Conservation (phyloP, 2,888 invertebrate genomes). For the Phaonia tiefii region DNA sequence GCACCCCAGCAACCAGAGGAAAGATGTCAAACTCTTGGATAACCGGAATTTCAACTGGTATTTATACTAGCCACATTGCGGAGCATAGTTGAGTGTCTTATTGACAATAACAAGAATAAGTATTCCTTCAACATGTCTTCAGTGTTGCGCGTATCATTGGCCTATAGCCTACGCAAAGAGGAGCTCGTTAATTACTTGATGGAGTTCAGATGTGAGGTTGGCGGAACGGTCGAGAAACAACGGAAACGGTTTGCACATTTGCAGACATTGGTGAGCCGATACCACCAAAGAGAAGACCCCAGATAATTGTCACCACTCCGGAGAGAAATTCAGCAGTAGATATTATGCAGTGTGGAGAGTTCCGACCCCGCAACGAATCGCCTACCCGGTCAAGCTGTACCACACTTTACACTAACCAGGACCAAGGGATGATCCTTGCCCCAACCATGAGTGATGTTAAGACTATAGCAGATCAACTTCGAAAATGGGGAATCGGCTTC, state of each 20-base stretch:
- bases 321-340: neutral
- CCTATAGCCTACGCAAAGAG: no score
- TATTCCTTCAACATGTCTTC: no score
- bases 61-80: no score
- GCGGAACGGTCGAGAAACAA: neutral
- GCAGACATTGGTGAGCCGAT: neutral
- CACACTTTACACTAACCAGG: neutral
- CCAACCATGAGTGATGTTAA: constrained; percentile 27
- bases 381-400: neutral
- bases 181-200: neutral
- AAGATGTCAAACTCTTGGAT: no score
- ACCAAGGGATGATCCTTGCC: neutral
- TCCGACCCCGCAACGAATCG: neutral
- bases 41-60: no score
- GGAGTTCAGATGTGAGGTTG: neutral
- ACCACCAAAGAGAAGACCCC: no score
- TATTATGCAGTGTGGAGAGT: neutral
- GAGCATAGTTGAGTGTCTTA: no score
- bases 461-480: no score
- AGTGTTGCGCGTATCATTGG: constrained; percentile 4
- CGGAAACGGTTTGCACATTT: neutral
- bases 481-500: no score
- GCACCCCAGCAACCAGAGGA: no score
- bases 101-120: no score
- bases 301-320: no score